phyloP scores from a whole-genome alignment of 2,113 vertebrate species.

The Balaeniceps rex region DNA sequence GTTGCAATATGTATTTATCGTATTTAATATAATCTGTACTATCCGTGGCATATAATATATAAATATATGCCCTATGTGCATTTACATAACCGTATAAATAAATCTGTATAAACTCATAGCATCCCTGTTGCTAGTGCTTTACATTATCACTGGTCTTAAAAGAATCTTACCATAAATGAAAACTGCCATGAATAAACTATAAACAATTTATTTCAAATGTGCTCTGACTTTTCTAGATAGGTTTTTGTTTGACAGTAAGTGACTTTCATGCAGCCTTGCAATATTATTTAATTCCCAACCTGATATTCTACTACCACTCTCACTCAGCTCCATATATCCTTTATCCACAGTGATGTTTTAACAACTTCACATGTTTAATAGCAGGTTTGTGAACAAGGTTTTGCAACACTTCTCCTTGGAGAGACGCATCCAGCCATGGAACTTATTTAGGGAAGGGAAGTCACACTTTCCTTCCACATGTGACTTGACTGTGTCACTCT shows the following conservation, averaged over 20 bases:
- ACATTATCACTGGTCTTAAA: not conserved
- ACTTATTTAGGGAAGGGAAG: not conserved
- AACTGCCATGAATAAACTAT: not conserved
- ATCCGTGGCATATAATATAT: not conserved
- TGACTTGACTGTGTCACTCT: not conserved
- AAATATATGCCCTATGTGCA: not conserved
- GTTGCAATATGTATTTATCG: not conserved
- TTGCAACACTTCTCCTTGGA: not conserved
- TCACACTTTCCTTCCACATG: not conserved
- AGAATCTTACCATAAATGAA: not conserved
- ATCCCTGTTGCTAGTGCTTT: not conserved
- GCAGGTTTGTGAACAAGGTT: not conserved
- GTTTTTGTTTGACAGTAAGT: not conserved
- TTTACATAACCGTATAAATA: not conserved
- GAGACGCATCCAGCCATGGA: not conserved
- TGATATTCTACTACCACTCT: not conserved
- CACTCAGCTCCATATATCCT: not conserved
- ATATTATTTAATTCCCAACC: not conserved
- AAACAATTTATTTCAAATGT: not conserved
- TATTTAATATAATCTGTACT: not conserved
- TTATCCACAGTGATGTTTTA: not conserved
- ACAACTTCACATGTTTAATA: not conserved
- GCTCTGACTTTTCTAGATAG: not conserved
- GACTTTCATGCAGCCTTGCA: not conserved
- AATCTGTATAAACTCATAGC: not conserved